Evolutionary conservation across 2,113 vertebrate genomes (phyloP).

Genomic region (Oostethus manadensis): DNA sequence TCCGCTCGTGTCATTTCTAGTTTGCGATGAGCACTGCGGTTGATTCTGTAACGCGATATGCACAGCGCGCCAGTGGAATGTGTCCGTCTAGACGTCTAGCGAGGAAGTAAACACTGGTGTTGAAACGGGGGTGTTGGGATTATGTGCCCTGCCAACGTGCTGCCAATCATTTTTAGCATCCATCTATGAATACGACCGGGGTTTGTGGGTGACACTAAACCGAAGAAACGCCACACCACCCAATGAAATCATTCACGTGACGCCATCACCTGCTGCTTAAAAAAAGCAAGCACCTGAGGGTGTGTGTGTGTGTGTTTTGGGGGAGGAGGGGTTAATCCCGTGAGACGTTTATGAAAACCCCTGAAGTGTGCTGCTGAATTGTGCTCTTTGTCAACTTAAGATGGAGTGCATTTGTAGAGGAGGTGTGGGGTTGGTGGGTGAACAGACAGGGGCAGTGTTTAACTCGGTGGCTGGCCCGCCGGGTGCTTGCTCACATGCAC

Average conservation of each 20-base stretch:
- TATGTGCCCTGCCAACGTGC: slow-evolving; percentile 4
- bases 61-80: slow-evolving; percentile 14
- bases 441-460: slow-evolving; percentile 65
- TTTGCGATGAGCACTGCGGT: not conserved
- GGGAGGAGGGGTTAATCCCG: slow-evolving; percentile 39
- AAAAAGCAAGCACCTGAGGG: slow-evolving; percentile 39
- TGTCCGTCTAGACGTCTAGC: slow-evolving; percentile 46
- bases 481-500: slow-evolving; percentile 33
- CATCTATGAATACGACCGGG: slow-evolving; percentile 41
- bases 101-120: slow-evolving; percentile 17
- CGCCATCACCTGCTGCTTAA: slow-evolving; percentile 34
- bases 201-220: slow-evolving; percentile 24
- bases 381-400: slow-evolving; percentile 67
- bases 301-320: slow-evolving; percentile 1
- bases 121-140: not conserved
- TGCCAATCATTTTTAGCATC: slow-evolving; percentile 18
- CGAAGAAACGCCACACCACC: slow-evolving; percentile 20
- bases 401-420: slow-evolving; percentile 45
- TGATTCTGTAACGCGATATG: slow-evolving; percentile 39
- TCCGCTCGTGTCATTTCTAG: not conserved
- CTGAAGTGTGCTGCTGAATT: slow-evolving; percentile 62
- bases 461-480: slow-evolving; percentile 53
- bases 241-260: slow-evolving; percentile 50
- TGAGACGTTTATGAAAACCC: slow-evolving; percentile 52
- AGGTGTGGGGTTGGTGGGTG: not conserved